Percentiles rank a stretch among this genome's conserved stretches.
Conservation (phyloP, 1,140 invertebrate genomes). For the Himalopsyche phryganea region DNA sequence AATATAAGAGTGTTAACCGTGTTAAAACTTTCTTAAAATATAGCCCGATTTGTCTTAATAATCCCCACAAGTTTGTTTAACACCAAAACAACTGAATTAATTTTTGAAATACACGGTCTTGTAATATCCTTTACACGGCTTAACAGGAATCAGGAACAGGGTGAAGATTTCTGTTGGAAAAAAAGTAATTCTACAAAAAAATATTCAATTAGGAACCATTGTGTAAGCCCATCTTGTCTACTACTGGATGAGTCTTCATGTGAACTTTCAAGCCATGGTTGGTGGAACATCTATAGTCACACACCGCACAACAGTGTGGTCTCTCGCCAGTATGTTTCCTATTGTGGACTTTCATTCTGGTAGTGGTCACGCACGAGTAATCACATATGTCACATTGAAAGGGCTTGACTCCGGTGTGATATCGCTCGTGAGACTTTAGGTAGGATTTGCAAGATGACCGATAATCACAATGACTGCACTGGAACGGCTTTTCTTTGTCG, state of each 20-base stretch:
- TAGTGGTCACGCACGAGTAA: conserved; percentile 3
- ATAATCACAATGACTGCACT: conserved; percentile 49
- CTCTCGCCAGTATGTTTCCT: conserved; percentile 11
- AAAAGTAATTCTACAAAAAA: no score
- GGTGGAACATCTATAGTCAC: conserved; percentile 9
- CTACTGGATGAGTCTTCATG: neutral
- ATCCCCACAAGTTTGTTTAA: no score
- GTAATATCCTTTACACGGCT: no score
- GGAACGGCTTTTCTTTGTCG: conserved; percentile 52
- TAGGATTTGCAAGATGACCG: conserved; percentile 51
- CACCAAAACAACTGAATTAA: no score
- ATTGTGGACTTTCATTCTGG: conserved; percentile 4
- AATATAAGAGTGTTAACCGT: no score
- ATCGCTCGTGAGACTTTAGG: conserved; percentile 39
- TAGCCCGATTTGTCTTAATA: no score
- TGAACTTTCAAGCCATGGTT: conserved; percentile 20
- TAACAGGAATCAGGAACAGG: no score
- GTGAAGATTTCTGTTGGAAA: no score
- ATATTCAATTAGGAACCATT: no score
- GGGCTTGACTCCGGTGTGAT: conserved; percentile 26
- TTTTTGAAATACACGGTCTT: no score
- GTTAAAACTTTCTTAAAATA: no score
- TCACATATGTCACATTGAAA: conserved; percentile 18
- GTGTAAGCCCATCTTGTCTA: neutral
- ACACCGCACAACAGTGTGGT: conserved; percentile 9